Evolutionary conservation across 2,888 invertebrate species (phyloP).

Genomic region (Thereva nobilitata): DNA sequence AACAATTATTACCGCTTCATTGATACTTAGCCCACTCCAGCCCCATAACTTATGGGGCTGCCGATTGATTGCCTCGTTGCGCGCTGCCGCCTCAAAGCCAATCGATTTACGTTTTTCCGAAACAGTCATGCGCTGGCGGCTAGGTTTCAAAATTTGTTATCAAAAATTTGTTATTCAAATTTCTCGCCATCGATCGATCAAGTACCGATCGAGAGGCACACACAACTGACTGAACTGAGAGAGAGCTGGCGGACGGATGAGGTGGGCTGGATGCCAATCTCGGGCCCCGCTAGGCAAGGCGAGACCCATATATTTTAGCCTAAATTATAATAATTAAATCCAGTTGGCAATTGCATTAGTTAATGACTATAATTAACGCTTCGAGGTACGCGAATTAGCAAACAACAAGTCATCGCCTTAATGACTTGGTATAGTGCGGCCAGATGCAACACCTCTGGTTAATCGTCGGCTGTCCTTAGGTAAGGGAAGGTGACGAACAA

Average conservation of each 20-base stretch:
- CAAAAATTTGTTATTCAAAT: slow-evolving; percentile 37
- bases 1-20: slow-evolving; percentile 51
- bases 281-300: not conserved
- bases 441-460: no score
- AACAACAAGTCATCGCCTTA: slow-evolving; percentile 33
- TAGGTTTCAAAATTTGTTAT: slow-evolving; percentile 26
- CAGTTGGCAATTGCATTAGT: slow-evolving; percentile 32
- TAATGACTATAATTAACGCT: slow-evolving; percentile 35
- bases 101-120: slow-evolving; percentile 6
- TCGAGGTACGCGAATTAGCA: slow-evolving; percentile 27
- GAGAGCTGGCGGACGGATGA: not conserved
- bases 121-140: slow-evolving; percentile 26
- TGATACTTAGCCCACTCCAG: slow-evolving; percentile 24
- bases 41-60: slow-evolving; percentile 18
- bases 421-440: not conserved
- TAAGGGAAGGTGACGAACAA: no score
- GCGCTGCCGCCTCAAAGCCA: slow-evolving; percentile 19
- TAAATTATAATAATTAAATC: slow-evolving; percentile 33
- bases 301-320: slow-evolving; percentile 28
- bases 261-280: not conserved
- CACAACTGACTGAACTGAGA: not conserved
- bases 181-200: slow-evolving; percentile 23
- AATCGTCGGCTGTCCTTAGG: no score
- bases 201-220: slow-evolving; percentile 14
- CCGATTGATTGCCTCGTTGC: slow-evolving; percentile 14